Percentiles rank a stretch among this genome's conserved stretches.
phyloP scores from a whole-genome alignment of 1,140 invertebrate genomes.

The Ceratina japonica region DNA sequence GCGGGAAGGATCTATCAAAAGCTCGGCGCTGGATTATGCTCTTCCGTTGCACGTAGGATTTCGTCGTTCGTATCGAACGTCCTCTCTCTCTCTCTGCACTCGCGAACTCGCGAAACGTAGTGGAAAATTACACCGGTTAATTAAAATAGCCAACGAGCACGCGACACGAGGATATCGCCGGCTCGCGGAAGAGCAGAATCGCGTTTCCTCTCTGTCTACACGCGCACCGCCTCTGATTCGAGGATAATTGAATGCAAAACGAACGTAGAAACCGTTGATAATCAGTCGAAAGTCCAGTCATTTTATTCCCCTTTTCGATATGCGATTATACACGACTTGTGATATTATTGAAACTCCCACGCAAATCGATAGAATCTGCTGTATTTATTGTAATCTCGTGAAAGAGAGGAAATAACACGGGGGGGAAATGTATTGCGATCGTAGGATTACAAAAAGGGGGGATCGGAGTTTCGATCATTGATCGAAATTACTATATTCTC shows the following conservation, averaged over 20 bases:
- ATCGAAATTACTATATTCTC: not conserved
- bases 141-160: not conserved
- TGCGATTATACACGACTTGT: too few species aligned
- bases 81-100: not conserved
- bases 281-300: slow-evolving; percentile 31
- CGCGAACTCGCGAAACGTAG: not conserved
- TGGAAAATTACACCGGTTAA: not conserved
- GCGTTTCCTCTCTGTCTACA: not conserved
- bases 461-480: not conserved
- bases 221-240: not conserved
- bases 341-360: too few species aligned
- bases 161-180: not conserved
- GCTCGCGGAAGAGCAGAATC: not conserved
- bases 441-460: too few species aligned
- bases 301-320: not conserved
- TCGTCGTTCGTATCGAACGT: slow-evolving; percentile 2
- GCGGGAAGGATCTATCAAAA: not conserved
- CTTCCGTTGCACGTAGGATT: slow-evolving; percentile 1
- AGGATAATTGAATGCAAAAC: not conserved
- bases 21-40: not conserved
- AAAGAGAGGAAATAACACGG: too few species aligned
- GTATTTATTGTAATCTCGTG: too few species aligned
- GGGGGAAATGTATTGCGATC: too few species aligned
- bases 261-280: slow-evolving; percentile 8
- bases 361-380: too few species aligned